These are phyloP conservation scores for Gasterosteus nipponicus DNA, from an alignment of 2,113 vertebrate species.

Conservation along the genomic window DNA sequence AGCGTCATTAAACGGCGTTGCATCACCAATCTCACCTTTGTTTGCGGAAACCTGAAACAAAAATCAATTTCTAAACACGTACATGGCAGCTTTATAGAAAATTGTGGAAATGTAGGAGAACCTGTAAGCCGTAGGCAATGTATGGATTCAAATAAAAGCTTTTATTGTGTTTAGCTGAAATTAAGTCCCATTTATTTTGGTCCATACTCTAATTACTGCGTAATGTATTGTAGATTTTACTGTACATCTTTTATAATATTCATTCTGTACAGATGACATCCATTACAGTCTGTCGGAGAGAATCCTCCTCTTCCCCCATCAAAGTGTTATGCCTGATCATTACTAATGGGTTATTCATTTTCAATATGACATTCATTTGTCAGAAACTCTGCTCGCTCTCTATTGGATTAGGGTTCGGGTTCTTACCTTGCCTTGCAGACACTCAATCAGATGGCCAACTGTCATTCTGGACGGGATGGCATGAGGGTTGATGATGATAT, in stretches of 20 bases:
- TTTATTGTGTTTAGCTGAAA: neutral
- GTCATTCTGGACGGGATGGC: conserved; percentile 99
- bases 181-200: neutral
- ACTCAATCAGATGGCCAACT: conserved; percentile 98
- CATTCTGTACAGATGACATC: too few species aligned
- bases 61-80: neutral
- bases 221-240: neutral
- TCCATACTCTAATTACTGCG: neutral
- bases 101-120: too few species aligned
- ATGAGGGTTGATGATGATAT: conserved; percentile 99
- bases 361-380: neutral
- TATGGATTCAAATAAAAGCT: neutral
- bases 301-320: too few species aligned
- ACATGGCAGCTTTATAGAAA: too few species aligned
- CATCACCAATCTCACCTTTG: conserved; percentile 98
- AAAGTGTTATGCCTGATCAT: neutral
- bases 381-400: too few species aligned
- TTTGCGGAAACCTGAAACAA: conserved; percentile 92
- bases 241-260: too few species aligned
- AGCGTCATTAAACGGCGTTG: conserved; percentile 97
- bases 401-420: too few species aligned
- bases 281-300: too few species aligned
- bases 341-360: neutral
- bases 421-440: conserved; percentile 96
- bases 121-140: too few species aligned